Percentiles rank a stretch among this genome's conserved stretches.
Evolutionary conservation across 1,140 invertebrate species (phyloP).

Genomic region (Trichogramma pretiosum): DNA sequence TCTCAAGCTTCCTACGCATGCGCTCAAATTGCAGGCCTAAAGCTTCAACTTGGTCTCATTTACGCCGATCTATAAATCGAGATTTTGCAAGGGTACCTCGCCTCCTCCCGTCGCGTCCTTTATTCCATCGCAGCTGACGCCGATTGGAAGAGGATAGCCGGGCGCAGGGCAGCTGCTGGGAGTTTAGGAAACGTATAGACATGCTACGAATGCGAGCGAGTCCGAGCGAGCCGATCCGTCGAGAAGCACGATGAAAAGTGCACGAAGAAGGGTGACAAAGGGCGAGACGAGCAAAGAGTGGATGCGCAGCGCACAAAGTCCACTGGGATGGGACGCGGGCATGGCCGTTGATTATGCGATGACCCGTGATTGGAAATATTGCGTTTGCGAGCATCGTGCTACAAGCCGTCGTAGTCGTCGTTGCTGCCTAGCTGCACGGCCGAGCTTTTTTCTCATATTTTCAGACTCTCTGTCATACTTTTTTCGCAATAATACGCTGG

Average conservation of each 20-base stretch:
- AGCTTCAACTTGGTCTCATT: too few relatives aligned
- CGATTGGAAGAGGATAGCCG: too few relatives aligned
- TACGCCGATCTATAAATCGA: too few relatives aligned
- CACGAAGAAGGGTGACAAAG: constrained; percentile 8
- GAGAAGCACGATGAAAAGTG: constrained; percentile 9
- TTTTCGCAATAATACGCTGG: too few relatives aligned
- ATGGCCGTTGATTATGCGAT: constrained; percentile 10
- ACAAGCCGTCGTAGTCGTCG: neutral
- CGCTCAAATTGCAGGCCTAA: too few relatives aligned
- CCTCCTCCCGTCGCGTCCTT: too few relatives aligned
- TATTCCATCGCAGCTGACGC: too few relatives aligned
- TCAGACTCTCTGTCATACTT: neutral
- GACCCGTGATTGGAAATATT: constrained; percentile 7
- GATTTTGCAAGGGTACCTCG: too few relatives aligned
- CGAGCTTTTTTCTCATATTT: neutral
- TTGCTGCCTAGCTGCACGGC: too few relatives aligned
- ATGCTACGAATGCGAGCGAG: neutral
- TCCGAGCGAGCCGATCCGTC: constrained; percentile 18
- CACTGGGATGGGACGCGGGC: neutral
- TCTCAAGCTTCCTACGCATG: too few relatives aligned
- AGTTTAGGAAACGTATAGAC: too few relatives aligned
- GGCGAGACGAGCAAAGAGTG: neutral
- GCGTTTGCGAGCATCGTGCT: constrained; percentile 1
- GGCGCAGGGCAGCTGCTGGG: too few relatives aligned
- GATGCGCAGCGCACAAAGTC: neutral